Percentiles rank a stretch among this genome's conserved stretches.
Evolutionary conservation across 1,140 invertebrate genomes (phyloP).

Genomic region (Bombyx mori): ASM3026992v2 NC_085126.1:5336501-5337000

Average conservation of each 20-base stretch:
- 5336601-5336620: conserved; percentile 38
- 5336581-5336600: conserved; percentile 54
- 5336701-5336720: neutral
- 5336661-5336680: too few relatives aligned
- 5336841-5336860: neutral
- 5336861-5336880: neutral
- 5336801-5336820: neutral
- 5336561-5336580: conserved; percentile 35
- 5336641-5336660: conserved; percentile 9
- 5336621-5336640: conserved; percentile 28
- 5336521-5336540: conserved; percentile 42
- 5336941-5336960: too few relatives aligned
- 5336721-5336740: too few relatives aligned
- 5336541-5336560: conserved; percentile 44
- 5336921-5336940: neutral
- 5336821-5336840: neutral
- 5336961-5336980: too few relatives aligned
- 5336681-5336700: neutral
- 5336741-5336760: too few relatives aligned
- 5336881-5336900: neutral
- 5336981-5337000: conserved; percentile 3
- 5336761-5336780: too few relatives aligned
- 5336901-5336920: neutral
- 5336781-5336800: too few relatives aligned
- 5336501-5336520: conserved; percentile 61